phyloP scores from a whole-genome alignment of 2,888 invertebrate genomes.

The Heliconius charithonia region DNA sequence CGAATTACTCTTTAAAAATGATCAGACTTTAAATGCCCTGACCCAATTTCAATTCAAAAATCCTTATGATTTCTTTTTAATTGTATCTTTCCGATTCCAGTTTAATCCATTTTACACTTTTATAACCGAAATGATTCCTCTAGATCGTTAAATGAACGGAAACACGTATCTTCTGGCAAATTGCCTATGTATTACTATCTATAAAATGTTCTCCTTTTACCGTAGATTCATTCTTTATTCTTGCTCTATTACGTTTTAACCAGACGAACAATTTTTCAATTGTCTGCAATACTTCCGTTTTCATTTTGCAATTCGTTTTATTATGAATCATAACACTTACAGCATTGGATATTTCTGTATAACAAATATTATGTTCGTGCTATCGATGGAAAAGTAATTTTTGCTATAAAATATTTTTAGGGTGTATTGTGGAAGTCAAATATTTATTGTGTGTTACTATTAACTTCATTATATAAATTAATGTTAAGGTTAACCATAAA shows the following conservation, averaged over 20 bases:
- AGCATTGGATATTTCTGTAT: constrained; percentile 11
- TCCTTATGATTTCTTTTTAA: constrained; percentile 42
- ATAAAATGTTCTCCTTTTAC: constrained; percentile 32
- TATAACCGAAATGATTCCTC: constrained; percentile 38
- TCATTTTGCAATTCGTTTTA: constrained; percentile 26
- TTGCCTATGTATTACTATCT: constrained; percentile 42
- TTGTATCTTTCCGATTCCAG: constrained; percentile 38
- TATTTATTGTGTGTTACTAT: background rate
- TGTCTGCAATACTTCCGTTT: constrained; percentile 39
- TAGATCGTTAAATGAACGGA: constrained; percentile 38
- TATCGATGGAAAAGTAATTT: constrained; percentile 1
- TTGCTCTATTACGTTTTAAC: constrained; percentile 38
- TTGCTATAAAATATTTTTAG: background rate
- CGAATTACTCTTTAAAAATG: constrained; percentile 34
- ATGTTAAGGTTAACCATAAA: background rate
- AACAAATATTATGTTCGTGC: background rate
- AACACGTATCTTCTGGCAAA: constrained; percentile 44
- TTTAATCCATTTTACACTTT: constrained; percentile 44
- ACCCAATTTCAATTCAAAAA: constrained; percentile 40
- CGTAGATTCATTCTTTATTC: constrained; percentile 35
- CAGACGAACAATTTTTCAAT: constrained; percentile 44
- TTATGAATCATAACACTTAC: background rate
- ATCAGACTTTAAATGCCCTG: constrained; percentile 35
- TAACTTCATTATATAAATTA: background rate
- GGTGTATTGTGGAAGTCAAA: background rate